Base-by-base conservation (phyloP, 2,113 vertebrate species). In the Leucoraja erinaceus region DNA sequence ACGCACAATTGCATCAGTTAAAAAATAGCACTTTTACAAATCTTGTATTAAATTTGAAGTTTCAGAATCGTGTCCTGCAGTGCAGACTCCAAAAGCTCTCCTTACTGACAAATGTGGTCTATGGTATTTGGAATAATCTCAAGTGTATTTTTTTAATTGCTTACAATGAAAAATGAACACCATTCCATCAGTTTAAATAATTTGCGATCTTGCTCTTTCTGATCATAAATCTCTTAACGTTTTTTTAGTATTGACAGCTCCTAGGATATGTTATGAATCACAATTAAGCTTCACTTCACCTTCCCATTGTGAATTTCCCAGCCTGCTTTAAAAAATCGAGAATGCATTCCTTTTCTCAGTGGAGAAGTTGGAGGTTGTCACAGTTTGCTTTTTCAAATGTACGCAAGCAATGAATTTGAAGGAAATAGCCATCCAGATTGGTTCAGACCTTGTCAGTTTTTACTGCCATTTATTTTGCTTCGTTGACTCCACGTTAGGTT, bases 161-260 rank as follows among this genome's bases (percentile, higher is more conserved):
- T n/a, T 88, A 63, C 56, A 88, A n/a, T 88, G 83, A 88, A 88
- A 88, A 88, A 88, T 88, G 59, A 88, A 88, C 83, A 88, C 59
- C 59, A 31, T 88, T 88, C 83, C 83, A 88, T 88, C 83, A 88
- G 83, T 88, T 88, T 88, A 63, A 88, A 88, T 88, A 88, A 88
- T 88, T 88, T 88, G 83, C 61, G 59, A 88, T 88, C 59, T 88
- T 88, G 83, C n/a, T 63, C 83, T 88, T 88, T 88, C 63, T 88
- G 83, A 88, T 63, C 83, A 88, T 88, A 88, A 88, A 88, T 88
- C 83, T 88, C 83, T 59, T 88, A 88, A 88, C 83, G 31, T 88
- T 86, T 88, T 61, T n/a, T 31, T 61, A 16, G 56, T 88, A 88
- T 88, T 88, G 83, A 88, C 83, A 88, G 83, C 59, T 88, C 83